Evolutionary conservation across 2,113 vertebrate species (phyloP), one percentile per base, ranked within the genome.

Genomic region (Talpa occidentalis): DNA sequence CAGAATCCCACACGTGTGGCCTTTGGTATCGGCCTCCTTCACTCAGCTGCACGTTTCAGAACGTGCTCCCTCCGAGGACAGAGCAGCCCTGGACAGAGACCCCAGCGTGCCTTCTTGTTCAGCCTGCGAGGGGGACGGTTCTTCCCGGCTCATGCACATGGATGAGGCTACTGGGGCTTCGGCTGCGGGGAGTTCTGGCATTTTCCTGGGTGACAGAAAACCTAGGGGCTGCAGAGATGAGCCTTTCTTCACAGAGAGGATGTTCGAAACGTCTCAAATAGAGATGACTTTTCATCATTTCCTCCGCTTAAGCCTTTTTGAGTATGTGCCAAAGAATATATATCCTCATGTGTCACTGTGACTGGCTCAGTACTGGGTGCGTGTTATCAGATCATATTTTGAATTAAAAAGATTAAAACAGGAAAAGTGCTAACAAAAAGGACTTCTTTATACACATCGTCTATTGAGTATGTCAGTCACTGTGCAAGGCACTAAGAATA

Each of bases 261-360:
- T 44, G 52, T 77, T 17, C 62, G 67, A 92, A 49, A 42, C 32
- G 3, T 44, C 26, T 54, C 54, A 40, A 24, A 5, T 3, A 11
- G 28, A 84, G 11, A 52, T 2, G 47, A 19, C 12, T 44, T 42
- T 24, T 62, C n/a, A 60, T 24, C 35, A 32, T 35, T 76, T 76
- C 4, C 11, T 40, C 22, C 17, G 32, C 49, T 26, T 35, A 49
- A 74, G 10, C 6, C 17, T 17, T 26, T 17, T 10, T 30, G 28
- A 69, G 21, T 22, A 6, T 28, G 37, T 44, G 10, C 21, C 2
- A 77, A 54, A 85, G 69, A 49, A 49, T 35, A 35, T 2, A 44
- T 26, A 16, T 17, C 6, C 11, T 47, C 14, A 15, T 0, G 0
- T 30, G 7, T 26, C 26, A 1, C 10, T 6, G 2, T 6, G n/a